Evolutionary conservation across 1,140 invertebrate species (phyloP), one percentile per base, ranked within the genome.

Genomic region (Hyles vespertilio): DNA sequence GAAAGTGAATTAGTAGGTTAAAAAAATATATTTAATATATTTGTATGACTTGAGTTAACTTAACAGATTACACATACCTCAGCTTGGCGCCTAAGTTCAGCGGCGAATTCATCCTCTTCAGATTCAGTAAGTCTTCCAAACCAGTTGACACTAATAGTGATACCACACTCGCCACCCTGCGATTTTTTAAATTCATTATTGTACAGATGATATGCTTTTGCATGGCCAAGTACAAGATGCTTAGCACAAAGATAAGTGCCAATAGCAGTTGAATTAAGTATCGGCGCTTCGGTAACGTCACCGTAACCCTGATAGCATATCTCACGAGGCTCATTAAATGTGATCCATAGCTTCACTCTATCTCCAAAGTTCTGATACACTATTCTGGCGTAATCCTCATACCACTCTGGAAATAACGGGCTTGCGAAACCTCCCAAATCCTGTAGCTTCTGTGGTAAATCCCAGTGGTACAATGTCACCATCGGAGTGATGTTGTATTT

Each of bases 151-250:
- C 90, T 89, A 11, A 91, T 65, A 0, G 89, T 89, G 6, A 93
- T 92, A 51, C 92, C 92, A 11, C 92, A 90, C 7, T 61, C 32
- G 36, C 85, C 76, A 44, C 88, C 76, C 64, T 88, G 81, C 4
- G 43, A 65, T 0, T 70, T 40, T 52, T 80, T 79, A 58, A 79
- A 89, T 5, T 76, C 71, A 4, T 74, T 70, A 12, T 79, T 72
- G 56, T 90, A 90, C 1, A 79, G 53, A 22, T 81, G 70, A 68
- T 91, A 92, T 2, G 85, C 91, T 36, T 65, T 84, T 0, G 92
- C 92, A 60, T 93, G 92, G 2, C 90, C 90, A 43, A 90, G 86
- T 2, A 93, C 50, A 0, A 91, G 62, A 59, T 91, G 89, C 58
- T 92, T 91, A 0, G 76, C 82, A 61, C 91, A 92, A 4, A 89